Conservation (phyloP, 1,140 invertebrate genomes). For the Brachionus asplanchnoidis region DNA sequence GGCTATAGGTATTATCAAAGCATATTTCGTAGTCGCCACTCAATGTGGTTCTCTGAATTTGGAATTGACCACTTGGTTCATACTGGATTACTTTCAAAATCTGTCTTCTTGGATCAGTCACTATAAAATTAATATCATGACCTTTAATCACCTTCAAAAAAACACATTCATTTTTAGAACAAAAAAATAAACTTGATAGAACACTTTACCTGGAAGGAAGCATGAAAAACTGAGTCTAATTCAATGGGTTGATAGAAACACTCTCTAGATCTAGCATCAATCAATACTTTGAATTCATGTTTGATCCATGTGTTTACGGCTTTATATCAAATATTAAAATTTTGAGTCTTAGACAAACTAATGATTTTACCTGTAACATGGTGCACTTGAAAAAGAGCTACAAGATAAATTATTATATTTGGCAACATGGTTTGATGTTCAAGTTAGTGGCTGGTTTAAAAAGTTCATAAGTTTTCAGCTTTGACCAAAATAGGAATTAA, state of each 20-base stretch:
- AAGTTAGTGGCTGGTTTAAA: not conserved
- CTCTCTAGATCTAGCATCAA: not conserved
- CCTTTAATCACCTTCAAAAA: constrained; percentile 39
- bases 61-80: not conserved
- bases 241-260: constrained; percentile 24
- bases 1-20: constrained; percentile 32
- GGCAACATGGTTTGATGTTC: not conserved
- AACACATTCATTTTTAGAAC: too few species aligned
- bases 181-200: too few species aligned
- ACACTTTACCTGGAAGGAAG: constrained; percentile 12
- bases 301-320: constrained; percentile 16
- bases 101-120: not conserved
- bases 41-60: constrained; percentile 27
- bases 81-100: not conserved
- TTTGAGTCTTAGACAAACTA: not conserved
- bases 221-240: constrained; percentile 18
- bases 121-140: not conserved
- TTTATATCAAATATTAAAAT: not conserved
- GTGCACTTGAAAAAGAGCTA: not conserved
- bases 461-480: not conserved
- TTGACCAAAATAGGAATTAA: not conserved
- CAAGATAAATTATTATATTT: not conserved
- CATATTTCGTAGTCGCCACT: constrained; percentile 37
- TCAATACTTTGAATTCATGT: constrained; percentile 20
- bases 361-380: not conserved